These are phyloP conservation scores for Anoplolepis gracilipes DNA, from an alignment of 1,140 invertebrate species.

Conservation along the genomic window DNA sequence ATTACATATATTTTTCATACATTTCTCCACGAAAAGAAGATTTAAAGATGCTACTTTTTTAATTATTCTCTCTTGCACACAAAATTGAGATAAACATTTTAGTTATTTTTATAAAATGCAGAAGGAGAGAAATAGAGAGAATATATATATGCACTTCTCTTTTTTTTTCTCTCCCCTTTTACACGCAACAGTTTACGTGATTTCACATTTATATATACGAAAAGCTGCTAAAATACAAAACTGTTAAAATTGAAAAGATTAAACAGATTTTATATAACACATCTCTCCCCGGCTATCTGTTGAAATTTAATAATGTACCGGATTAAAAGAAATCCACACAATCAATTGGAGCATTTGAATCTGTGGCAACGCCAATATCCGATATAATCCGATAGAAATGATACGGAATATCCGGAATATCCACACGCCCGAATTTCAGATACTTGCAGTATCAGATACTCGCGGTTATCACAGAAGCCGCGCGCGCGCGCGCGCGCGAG, in stretches of 20 bases:
- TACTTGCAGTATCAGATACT: slow-evolving; percentile 5
- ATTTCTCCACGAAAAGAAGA: background rate
- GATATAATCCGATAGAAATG: background rate
- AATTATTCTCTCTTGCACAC: background rate
- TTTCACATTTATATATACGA: background rate
- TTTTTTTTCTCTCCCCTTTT: no score
- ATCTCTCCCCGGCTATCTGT: background rate
- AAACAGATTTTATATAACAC: background rate
- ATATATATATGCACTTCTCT: no score
- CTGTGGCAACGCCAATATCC: background rate
- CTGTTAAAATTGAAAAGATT: background rate
- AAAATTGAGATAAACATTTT: background rate
- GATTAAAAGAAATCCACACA: slow-evolving; percentile 25
- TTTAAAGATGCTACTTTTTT: slow-evolving; percentile 9
- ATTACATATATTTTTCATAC: background rate
- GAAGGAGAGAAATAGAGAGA: background rate
- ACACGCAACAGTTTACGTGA: background rate
- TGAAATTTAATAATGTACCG: slow-evolving; percentile 32
- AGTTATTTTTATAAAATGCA: background rate
- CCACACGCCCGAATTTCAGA: slow-evolving; percentile 2
- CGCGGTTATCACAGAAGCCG: background rate
- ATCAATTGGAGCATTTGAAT: slow-evolving; percentile 19
- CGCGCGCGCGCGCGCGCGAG: no score
- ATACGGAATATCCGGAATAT: slow-evolving; percentile 14
- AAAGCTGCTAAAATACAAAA: background rate